These are phyloP conservation scores for Rana temporaria DNA, from an alignment of 2,113 vertebrate genomes.

Conservation along the genomic window DNA sequence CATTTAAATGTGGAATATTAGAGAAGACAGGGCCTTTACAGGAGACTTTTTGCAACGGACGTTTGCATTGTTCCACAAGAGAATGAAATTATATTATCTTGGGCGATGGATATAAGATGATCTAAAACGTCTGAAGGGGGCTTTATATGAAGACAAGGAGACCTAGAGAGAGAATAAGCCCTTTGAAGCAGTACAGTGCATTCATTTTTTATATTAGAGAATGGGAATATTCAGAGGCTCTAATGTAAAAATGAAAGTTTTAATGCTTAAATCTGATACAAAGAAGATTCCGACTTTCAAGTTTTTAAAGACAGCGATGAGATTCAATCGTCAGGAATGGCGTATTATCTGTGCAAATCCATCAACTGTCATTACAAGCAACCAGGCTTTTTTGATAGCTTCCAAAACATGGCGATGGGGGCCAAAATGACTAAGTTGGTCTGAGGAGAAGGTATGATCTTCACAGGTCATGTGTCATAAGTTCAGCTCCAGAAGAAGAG, in stretches of 20 bases:
- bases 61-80: slow-evolving; percentile 4
- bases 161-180: neutral
- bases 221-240: neutral
- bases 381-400: no score
- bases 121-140: slow-evolving; percentile 44
- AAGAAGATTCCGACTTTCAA: slow-evolving; percentile 16
- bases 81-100: slow-evolving; percentile 38
- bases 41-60: slow-evolving; percentile 17
- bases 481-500: no score
- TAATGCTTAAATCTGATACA: neutral
- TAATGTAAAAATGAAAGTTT: slow-evolving; percentile 20
- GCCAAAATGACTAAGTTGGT: no score
- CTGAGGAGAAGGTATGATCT: no score
- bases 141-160: slow-evolving; percentile 8
- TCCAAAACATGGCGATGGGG: no score
- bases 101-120: neutral
- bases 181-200: neutral
- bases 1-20: slow-evolving; percentile 50
- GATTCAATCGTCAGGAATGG: slow-evolving; percentile 18
- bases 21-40: slow-evolving; percentile 46
- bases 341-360: slow-evolving; percentile 12
- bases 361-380: slow-evolving; percentile 24
- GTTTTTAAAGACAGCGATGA: slow-evolving; percentile 11
- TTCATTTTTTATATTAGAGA: neutral
- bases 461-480: no score